Conservation (phyloP, 2,888 invertebrate genomes). For the Xestia ashworthii region DNA sequence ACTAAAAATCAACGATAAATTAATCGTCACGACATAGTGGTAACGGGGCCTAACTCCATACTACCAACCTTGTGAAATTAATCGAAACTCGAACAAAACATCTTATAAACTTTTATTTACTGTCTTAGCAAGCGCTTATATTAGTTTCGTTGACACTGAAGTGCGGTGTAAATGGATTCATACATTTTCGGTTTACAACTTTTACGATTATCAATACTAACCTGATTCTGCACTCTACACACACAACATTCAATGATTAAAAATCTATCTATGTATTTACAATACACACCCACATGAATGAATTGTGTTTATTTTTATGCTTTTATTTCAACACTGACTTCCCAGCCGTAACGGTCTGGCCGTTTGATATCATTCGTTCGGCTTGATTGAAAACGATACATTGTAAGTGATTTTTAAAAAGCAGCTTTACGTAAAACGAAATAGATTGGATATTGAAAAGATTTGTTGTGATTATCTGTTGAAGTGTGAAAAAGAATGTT, state of each 20-base stretch:
- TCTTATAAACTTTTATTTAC: not conserved
- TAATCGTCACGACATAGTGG: too few relatives aligned
- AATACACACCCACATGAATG: slow-evolving; percentile 26
- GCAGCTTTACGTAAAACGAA: slow-evolving; percentile 24
- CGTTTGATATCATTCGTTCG: slow-evolving; percentile 58
- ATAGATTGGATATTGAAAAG: slow-evolving; percentile 38
- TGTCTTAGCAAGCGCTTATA: not conserved
- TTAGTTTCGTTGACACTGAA: not conserved
- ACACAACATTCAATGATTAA: slow-evolving; percentile 1
- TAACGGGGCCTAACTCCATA: not conserved
- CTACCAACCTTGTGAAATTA: not conserved
- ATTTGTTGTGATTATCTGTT: slow-evolving; percentile 47
- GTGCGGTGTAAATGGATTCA: not conserved
- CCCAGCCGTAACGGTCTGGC: slow-evolving; percentile 24
- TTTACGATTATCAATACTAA: not conserved
- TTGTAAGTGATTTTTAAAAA: slow-evolving; percentile 47
- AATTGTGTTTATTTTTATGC: slow-evolving; percentile 48
- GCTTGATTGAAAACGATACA: slow-evolving; percentile 55
- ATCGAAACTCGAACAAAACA: not conserved
- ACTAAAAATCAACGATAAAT: too few relatives aligned
- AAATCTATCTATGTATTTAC: slow-evolving; percentile 9
- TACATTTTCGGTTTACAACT: not conserved
- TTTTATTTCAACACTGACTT: slow-evolving; percentile 42
- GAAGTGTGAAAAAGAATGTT: slow-evolving; percentile 13
- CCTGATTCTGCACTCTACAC: not conserved